phyloP scores from a whole-genome alignment of 1,140 invertebrate species.

The Temnothorax longispinosus region DNA sequence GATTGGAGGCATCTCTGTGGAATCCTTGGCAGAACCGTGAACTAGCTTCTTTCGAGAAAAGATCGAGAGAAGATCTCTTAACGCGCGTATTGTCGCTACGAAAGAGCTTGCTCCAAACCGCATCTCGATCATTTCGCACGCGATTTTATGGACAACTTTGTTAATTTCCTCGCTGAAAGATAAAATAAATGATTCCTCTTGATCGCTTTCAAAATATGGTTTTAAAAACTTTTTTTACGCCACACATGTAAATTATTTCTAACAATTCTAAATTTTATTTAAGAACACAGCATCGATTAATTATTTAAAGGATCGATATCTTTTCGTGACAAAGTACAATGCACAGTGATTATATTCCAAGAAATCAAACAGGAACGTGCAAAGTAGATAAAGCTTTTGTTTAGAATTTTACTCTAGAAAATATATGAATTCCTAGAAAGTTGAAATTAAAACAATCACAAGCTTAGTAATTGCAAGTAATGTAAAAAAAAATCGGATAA shows the following conservation, averaged over 20 bases:
- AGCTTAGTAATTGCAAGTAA: background rate
- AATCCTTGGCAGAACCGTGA: slow-evolving; percentile 36
- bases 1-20: background rate
- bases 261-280: slow-evolving; percentile 4
- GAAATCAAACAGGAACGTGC: background rate
- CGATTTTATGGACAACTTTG: slow-evolving; percentile 12
- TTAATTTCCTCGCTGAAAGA: background rate
- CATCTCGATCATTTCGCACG: slow-evolving; percentile 46
- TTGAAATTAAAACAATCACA: background rate
- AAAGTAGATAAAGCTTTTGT: background rate
- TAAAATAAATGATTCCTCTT: background rate
- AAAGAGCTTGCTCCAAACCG: background rate
- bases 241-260: background rate
- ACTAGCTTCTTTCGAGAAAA: slow-evolving; percentile 43
- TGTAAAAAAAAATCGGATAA: background rate
- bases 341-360: background rate
- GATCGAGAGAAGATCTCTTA: slow-evolving; percentile 10
- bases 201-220: background rate
- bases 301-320: background rate
- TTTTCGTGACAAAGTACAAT: background rate
- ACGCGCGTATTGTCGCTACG: slow-evolving; percentile 6
- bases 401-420: background rate
- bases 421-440: background rate
- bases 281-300: background rate
- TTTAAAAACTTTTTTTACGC: slow-evolving; percentile 10